A percentile compares a stretch with the other conserved stretches of the same genome.
Conservation (phyloP, 2,888 invertebrate genomes). For the Neuroscelio doddi region DNA sequence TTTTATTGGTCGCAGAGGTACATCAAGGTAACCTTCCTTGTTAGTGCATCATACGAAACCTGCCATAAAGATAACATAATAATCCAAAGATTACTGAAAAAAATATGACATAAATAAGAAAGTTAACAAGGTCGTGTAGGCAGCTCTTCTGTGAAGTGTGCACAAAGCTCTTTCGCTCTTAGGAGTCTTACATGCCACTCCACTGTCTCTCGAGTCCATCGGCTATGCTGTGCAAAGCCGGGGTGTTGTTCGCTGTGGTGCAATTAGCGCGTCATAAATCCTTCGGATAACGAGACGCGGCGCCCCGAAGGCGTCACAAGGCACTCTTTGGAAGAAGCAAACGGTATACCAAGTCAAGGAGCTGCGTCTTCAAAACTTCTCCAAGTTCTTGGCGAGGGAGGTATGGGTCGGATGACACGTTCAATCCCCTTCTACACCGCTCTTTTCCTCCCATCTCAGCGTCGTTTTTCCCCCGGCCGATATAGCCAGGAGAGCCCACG, state of each 20-base stretch:
- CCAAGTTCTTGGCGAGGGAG: conserved; percentile 47
- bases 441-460: conserved; percentile 22
- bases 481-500: conserved; percentile 60
- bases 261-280: conserved; percentile 71
- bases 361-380: conserved; percentile 55
- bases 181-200: conserved; percentile 12
- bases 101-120: too few relatives aligned
- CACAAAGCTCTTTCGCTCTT: too few relatives aligned
- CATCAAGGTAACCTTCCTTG: too few relatives aligned
- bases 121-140: background rate
- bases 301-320: conserved; percentile 70
- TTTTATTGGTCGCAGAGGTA: too few relatives aligned
- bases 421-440: conserved; percentile 31
- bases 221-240: conserved; percentile 43
- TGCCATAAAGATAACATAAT: too few relatives aligned
- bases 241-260: conserved; percentile 66
- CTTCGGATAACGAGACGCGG: conserved; percentile 69
- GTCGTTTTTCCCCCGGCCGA: conserved; percentile 42
- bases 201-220: conserved; percentile 27
- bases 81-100: background rate
- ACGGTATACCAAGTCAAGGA: conserved; percentile 54
- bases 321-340: conserved; percentile 51
- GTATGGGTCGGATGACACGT: conserved; percentile 44
- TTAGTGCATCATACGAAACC: too few relatives aligned
- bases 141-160: background rate